Base-by-base conservation (phyloP, 2,113 vertebrate species). In the Serinus canaria region DNA sequence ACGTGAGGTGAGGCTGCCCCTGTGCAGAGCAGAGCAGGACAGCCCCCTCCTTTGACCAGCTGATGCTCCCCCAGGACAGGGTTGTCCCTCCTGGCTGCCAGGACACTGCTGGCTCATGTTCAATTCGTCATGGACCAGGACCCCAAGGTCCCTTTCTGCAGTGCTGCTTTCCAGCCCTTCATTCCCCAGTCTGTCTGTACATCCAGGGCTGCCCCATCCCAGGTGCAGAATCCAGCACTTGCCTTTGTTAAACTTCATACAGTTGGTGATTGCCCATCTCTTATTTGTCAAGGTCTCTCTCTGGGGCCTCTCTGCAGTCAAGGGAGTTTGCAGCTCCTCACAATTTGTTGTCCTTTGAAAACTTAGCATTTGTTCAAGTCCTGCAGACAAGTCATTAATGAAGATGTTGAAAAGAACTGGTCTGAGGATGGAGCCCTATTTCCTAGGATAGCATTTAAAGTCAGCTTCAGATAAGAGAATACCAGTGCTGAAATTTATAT, bases 1-100 rank as follows among this genome's bases (percentile, higher is more conserved):
- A 20, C 1, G 10, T 4, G 10, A 46, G 23, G 5, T 14, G 11
- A 53, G 46, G 52, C 15, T 0, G 1, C 1, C 0, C 16, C 46
- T 46, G 23, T 0, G 0, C 87, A 68, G 69, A 53, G 16, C 16
- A 67, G 46, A n/a, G n/a, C 0, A 0, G 33, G 24, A 68, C 39
- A 68, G 30, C 53, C 60, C 11, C 37, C 28, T n/a, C 28, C n/a
- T n/a, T 46, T 17, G 13, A 43, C 41, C 41, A 15, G 41, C 77
- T 68, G 53, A 52, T 46, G 23, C 7, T n/a, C 0, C 33, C 37
- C 7, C n/a, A 46, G 62, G 53, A 67, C 46, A 60, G 0, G 1
- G 1, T 4, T 75, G 39, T 8, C 9, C 24, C 28, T 68, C 28
- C 24, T 47, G 39, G 20, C 69, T 60, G 7, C 46, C 20, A 46